phyloP scores from a whole-genome alignment of 1,140 invertebrate genomes.

The Hesperophylax magnus region DNA sequence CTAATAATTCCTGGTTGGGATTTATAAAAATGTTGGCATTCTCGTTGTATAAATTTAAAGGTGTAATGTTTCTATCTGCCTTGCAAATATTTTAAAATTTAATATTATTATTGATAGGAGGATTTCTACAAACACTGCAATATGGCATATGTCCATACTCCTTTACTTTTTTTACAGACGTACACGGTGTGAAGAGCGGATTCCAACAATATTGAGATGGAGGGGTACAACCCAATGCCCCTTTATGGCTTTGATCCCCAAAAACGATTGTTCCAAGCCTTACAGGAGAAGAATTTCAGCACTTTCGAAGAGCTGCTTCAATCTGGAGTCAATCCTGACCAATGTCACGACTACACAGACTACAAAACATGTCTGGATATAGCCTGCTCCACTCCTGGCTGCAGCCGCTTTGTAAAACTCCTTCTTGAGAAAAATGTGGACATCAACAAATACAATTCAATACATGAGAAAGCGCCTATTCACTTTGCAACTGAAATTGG shows the following conservation, averaged over 20 bases:
- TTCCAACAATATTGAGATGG: conserved; percentile 61
- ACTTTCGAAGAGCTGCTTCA: conserved; percentile 68
- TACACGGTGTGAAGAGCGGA: too few species aligned
- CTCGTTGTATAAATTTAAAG: too few species aligned
- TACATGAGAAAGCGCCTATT: conserved; percentile 75
- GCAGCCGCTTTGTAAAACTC: conserved; percentile 72
- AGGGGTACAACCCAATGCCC: conserved; percentile 61
- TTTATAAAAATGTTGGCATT: too few species aligned
- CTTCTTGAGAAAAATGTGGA: conserved; percentile 78
- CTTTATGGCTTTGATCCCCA: conserved; percentile 67
- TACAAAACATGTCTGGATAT: conserved; percentile 72
- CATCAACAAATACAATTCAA: conserved; percentile 75
- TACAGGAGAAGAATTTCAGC: conserved; percentile 65
- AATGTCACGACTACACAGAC: conserved; percentile 68
- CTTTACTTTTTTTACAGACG: too few species aligned
- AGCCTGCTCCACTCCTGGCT: conserved; percentile 67
- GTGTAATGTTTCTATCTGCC: too few species aligned
- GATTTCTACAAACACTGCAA: too few species aligned
- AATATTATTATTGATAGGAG: too few species aligned
- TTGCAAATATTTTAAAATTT: too few species aligned
- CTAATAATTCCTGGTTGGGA: too few species aligned
- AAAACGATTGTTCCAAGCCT: conserved; percentile 64
- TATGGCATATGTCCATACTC: too few species aligned
- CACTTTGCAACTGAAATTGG: conserved; percentile 77
- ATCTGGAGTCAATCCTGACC: conserved; percentile 63